Evolutionary conservation across 2,113 vertebrate genomes (phyloP).

Genomic region (Spilogale gracilis): DNA sequence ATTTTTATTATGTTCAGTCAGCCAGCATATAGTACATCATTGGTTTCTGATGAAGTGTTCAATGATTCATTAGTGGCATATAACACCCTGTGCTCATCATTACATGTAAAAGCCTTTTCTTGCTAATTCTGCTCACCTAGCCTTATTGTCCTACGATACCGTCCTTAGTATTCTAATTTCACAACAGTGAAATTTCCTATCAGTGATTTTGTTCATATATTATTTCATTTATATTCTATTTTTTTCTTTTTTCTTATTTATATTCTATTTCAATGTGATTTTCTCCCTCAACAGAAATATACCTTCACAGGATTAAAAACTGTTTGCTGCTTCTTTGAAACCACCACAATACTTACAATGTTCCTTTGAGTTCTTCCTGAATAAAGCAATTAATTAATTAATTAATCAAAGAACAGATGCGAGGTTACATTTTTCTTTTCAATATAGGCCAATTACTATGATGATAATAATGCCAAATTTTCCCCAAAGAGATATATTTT

Average conservation of each 20-base stretch:
- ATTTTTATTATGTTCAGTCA: no score
- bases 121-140: background rate
- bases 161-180: background rate
- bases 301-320: background rate
- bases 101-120: background rate
- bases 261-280: background rate
- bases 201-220: background rate
- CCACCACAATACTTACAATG: background rate
- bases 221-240: background rate
- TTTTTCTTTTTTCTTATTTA: background rate
- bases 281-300: background rate
- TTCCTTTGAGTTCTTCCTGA: conserved; percentile 31
- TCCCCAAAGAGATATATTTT: conserved; percentile 40
- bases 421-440: conserved; percentile 4
- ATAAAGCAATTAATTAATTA: conserved; percentile 69
- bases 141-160: background rate
- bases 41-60: no score
- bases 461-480: conserved; percentile 49
- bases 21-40: no score
- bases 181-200: background rate
- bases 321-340: conserved; percentile 36
- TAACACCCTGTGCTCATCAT: no score
- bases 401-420: conserved; percentile 61
- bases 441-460: conserved; percentile 20
- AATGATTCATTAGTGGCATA: no score